Evolutionary conservation across 2,113 vertebrate species (phyloP), one percentile per base, ranked within the genome.

Genomic region (Illadopsis cleaveri): DNA sequence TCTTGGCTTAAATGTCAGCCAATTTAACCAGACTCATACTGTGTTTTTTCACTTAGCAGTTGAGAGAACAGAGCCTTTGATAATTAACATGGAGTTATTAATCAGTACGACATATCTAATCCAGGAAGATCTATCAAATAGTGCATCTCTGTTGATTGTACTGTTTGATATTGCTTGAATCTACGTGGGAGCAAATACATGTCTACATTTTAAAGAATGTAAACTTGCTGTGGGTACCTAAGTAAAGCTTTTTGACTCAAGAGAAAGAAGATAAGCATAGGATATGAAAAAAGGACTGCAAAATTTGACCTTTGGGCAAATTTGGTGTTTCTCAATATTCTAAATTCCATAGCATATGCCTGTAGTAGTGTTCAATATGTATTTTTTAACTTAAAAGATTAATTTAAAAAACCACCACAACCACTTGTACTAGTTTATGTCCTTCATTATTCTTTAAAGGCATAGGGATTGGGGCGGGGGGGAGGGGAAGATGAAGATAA

Each of bases 1-100:
- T 66, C 37, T 90, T 92, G 82, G 53, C 66, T 92, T 85, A 90
- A 93, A 88, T 88, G 82, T 85, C 90, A 95, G 65, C 84, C 81
- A 88, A 33, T 87, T 89, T 93, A 93, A 65, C 70, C 37, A 69
- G 82, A 62, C 50, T 71, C 40, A 21, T 53, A 53, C 53, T 82
- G 57, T 86, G 64, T 84, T 93, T 96, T 93, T 89, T 95, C 61
- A 38, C 37, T 86, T 73, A 72, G 35, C 71, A 68, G 28, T 51
- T 84, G 85, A 80, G 60, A 58, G 78, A 88, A 80, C 37, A 82
- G 42, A 92, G 58, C 54, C 40, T 88, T 82, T 60, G 54, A 53
- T 93, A 90, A 80, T 96, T 90, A 90, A 45, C 3, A 3, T 30
- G 50, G 60, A 92, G 24, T 58, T 93, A 45, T 82, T 96, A 30